Evolutionary conservation across 2,797 vertebrate species (phyloP).

Genomic region (Poecilia velifera): DNA sequence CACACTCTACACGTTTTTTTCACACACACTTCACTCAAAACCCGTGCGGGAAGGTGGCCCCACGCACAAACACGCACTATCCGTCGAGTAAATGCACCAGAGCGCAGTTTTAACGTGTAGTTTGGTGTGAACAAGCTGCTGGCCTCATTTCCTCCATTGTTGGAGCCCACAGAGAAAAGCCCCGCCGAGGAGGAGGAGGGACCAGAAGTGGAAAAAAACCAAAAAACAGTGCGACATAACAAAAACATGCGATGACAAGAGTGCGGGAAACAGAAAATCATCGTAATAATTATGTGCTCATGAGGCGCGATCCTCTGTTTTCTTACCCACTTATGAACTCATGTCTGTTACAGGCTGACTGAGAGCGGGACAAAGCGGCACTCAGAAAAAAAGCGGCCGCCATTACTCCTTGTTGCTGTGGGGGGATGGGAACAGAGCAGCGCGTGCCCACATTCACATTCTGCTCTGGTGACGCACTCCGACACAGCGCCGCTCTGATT

Average conservation of each 20-base stretch:
- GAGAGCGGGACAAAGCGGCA: slow-evolving; percentile 72
- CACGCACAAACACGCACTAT: slow-evolving; percentile 13
- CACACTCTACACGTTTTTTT: slow-evolving; percentile 28
- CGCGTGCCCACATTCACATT: slow-evolving; percentile 76
- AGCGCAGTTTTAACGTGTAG: background rate
- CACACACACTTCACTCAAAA: slow-evolving; percentile 36
- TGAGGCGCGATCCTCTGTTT: slow-evolving; percentile 54
- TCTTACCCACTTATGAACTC: slow-evolving; percentile 66
- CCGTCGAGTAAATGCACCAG: background rate
- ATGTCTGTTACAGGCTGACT: slow-evolving; percentile 56
- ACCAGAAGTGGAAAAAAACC: background rate
- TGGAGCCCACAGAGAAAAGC: slow-evolving; percentile 36
- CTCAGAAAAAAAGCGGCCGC: slow-evolving; percentile 48
- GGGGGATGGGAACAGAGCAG: slow-evolving; percentile 69
- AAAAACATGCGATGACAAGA: slow-evolving; percentile 66
- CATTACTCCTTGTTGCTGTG: slow-evolving; percentile 54
- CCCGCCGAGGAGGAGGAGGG: slow-evolving; percentile 27
- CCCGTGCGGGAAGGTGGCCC: slow-evolving; percentile 51
- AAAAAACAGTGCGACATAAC: slow-evolving; percentile 55
- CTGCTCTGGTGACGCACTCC: slow-evolving; percentile 70
- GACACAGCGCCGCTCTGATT: slow-evolving; percentile 54
- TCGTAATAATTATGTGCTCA: slow-evolving; percentile 43
- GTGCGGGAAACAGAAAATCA: slow-evolving; percentile 34
- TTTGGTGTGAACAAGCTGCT: slow-evolving; percentile 1
- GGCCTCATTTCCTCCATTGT: slow-evolving; percentile 56